These are phyloP conservation scores for Bovichtus variegatus DNA, from an alignment of 2,797 vertebrate genomes.

Conservation along the genomic window DNA sequence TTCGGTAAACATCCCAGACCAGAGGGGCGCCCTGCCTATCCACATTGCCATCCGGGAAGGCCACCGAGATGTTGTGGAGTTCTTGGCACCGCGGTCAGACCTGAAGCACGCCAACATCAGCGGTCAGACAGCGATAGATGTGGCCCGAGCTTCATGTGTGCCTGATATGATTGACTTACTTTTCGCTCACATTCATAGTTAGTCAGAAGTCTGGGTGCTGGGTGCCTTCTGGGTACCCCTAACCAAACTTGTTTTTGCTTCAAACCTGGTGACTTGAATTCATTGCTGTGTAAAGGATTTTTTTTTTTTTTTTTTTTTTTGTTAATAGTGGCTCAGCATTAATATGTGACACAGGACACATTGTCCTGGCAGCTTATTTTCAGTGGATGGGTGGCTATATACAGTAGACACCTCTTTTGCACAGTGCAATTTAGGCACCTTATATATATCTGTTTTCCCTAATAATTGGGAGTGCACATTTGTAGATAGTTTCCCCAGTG, in stretches of 20 bases:
- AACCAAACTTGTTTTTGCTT: constrained; percentile 50
- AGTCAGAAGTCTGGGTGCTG: constrained; percentile 35
- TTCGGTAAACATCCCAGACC: constrained; percentile 86
- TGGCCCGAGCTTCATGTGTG: constrained; percentile 80
- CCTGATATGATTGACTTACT: constrained; percentile 81
- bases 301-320: too few species aligned
- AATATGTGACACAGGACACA: constrained; percentile 73
- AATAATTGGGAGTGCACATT: constrained; percentile 81
- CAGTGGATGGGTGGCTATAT: constrained; percentile 77
- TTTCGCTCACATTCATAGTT: constrained; percentile 74
- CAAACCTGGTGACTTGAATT: constrained; percentile 84
- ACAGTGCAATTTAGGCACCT: constrained; percentile 85
- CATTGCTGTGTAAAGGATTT: constrained; percentile 77
- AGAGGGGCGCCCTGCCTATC: constrained; percentile 87
- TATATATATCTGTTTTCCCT: constrained; percentile 73
- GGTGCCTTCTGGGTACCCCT: constrained; percentile 22
- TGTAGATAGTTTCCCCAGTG: constrained; percentile 81
- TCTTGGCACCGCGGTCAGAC: constrained; percentile 86
- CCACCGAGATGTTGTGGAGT: constrained; percentile 86
- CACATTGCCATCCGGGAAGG: constrained; percentile 89
- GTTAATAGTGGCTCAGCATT: constrained; percentile 70
- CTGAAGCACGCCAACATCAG: constrained; percentile 85
- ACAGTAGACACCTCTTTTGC: constrained; percentile 85
- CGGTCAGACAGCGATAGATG: constrained; percentile 87
- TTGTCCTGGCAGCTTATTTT: constrained; percentile 82